Evolutionary conservation across 2,113 vertebrate species (phyloP).

Genomic region (western clawed frog (Xenopus tropicalis)): DNA sequence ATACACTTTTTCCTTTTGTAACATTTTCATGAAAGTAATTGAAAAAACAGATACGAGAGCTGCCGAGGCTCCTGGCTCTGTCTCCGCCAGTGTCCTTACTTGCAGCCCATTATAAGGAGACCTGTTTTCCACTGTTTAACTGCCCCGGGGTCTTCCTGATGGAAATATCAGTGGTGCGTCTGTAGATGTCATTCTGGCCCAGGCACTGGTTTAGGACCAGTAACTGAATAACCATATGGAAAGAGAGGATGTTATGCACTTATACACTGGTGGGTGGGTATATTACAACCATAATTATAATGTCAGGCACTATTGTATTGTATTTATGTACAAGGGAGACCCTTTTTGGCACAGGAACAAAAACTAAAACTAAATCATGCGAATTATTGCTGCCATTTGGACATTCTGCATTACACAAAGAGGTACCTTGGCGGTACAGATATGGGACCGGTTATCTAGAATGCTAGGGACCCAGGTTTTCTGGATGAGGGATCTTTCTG

Average conservation of each 20-base stretch:
- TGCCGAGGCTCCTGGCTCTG: background rate
- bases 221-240: constrained; percentile 7
- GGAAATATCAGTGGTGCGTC: constrained; percentile 15
- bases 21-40: background rate
- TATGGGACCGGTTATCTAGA: too few species aligned
- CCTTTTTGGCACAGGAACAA: too few species aligned
- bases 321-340: too few species aligned
- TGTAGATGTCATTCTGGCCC: constrained; percentile 12
- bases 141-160: background rate
- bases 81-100: constrained; percentile 21
- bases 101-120: constrained; percentile 8
- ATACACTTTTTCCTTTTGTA: background rate
- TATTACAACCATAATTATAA: too few species aligned
- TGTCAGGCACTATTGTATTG: too few species aligned
- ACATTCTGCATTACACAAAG: too few species aligned
- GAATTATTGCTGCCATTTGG: too few species aligned
- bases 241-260: background rate
- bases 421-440: too few species aligned
- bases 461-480: too few species aligned
- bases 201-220: background rate
- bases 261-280: too few species aligned
- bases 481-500: too few species aligned
- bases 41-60: constrained; percentile 10
- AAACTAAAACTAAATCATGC: too few species aligned
- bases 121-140: background rate